Conservation (phyloP, 2,797 vertebrate genomes). For the Fistularia commersonii region DNA sequence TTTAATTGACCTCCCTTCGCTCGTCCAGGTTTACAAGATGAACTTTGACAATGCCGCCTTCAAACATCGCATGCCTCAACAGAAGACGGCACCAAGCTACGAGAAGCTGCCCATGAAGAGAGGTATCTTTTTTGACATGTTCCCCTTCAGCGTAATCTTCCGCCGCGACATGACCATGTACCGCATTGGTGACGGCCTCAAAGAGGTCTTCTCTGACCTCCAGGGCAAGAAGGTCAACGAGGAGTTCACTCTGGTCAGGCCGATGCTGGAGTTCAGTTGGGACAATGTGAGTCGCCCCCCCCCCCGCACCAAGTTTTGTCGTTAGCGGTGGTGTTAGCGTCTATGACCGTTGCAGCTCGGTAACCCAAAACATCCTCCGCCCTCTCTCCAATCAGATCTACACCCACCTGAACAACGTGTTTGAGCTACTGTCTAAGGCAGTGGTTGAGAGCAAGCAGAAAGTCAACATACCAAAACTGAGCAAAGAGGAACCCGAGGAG, state of each 20-base stretch:
- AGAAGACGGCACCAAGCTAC: constrained; percentile 76
- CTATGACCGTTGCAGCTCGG: not conserved
- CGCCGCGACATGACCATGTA: constrained; percentile 80
- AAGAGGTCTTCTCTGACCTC: constrained; percentile 78
- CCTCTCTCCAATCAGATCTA: constrained; percentile 61
- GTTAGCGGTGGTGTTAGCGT: no score
- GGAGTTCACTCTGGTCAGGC: constrained; percentile 75
- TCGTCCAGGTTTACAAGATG: constrained; percentile 75
- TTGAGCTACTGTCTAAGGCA: constrained; percentile 73
- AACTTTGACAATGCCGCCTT: constrained; percentile 80
- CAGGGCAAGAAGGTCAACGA: constrained; percentile 79
- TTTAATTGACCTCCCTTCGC: not conserved
- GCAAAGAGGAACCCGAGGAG: constrained; percentile 66
- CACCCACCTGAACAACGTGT: constrained; percentile 76
- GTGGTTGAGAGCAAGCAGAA: constrained; percentile 79
- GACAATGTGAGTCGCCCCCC: constrained; percentile 68
- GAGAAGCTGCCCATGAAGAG: constrained; percentile 79
- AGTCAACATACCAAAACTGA: constrained; percentile 72
- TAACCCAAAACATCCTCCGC: not conserved
- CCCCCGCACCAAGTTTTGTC: no score
- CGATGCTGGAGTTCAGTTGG: constrained; percentile 81
- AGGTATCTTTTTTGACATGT: constrained; percentile 79
- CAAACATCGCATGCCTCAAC: constrained; percentile 76
- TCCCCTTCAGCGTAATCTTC: constrained; percentile 78
- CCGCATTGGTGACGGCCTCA: constrained; percentile 74